These are phyloP conservation scores for Hymenochirus boettgeri DNA, from an alignment of 2,113 vertebrate genomes.

Conservation along the genomic window DNA sequence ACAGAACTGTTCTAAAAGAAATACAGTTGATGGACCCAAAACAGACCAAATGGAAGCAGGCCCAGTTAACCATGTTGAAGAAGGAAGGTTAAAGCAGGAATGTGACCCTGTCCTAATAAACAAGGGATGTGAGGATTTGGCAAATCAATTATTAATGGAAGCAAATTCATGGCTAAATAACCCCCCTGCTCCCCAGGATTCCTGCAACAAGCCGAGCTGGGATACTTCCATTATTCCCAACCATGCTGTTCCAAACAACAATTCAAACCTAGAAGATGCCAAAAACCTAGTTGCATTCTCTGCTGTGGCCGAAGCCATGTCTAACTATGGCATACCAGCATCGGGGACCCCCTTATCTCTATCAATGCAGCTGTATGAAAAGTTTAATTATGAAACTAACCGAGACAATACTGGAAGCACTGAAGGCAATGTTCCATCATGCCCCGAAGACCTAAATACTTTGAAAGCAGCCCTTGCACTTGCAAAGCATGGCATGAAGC, in stretches of 20 bases:
- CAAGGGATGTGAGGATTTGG: slow-evolving; percentile 72
- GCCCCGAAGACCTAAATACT: slow-evolving; percentile 75
- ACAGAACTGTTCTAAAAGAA: slow-evolving; percentile 80
- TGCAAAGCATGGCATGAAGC: slow-evolving; percentile 88
- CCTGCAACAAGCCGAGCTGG: slow-evolving; percentile 61
- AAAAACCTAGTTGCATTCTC: slow-evolving; percentile 89
- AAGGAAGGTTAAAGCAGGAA: slow-evolving; percentile 73
- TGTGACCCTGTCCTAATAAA: slow-evolving; percentile 68
- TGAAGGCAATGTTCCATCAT: slow-evolving; percentile 49
- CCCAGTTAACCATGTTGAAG: slow-evolving; percentile 88
- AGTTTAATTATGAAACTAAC: slow-evolving; percentile 84
- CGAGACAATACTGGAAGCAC: slow-evolving; percentile 51
- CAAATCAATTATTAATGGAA: slow-evolving; percentile 61
- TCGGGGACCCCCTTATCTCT: slow-evolving; percentile 52
- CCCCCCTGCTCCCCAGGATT: slow-evolving; percentile 52
- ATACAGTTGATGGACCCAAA: slow-evolving; percentile 92
- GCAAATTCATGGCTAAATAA: slow-evolving; percentile 51
- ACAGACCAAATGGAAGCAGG: slow-evolving; percentile 97
- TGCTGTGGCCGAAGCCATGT: slow-evolving; percentile 77
- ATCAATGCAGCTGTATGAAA: slow-evolving; percentile 78
- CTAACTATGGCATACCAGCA: slow-evolving; percentile 60
- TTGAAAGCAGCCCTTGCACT: slow-evolving; percentile 81
- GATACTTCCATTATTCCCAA: slow-evolving; percentile 48
- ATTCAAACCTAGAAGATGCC: slow-evolving; percentile 79
- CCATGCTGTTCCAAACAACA: slow-evolving; percentile 48